phyloP scores from a whole-genome alignment of 2,797 vertebrate genomes.

The Tragopan temminckii region DNA sequence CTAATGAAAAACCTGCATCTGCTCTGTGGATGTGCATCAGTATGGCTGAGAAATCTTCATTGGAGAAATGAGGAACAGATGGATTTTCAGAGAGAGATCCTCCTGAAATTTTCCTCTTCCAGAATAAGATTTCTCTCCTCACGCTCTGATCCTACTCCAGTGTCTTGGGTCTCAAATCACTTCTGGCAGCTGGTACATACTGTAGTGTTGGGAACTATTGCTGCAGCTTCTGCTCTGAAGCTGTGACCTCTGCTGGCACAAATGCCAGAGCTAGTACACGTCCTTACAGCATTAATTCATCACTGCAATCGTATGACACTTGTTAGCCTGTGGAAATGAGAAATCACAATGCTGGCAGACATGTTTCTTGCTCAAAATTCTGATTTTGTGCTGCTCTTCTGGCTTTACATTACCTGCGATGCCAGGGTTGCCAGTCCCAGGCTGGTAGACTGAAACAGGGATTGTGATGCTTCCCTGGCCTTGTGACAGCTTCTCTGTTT shows the following conservation, averaged over 20 bases:
- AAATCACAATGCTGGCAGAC: not conserved
- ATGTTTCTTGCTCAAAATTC: not conserved
- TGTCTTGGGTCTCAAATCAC: not conserved
- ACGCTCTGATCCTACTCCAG: not conserved
- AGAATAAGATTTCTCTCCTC: not conserved
- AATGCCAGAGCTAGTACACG: not conserved
- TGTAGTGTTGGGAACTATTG: rapidly evolving
- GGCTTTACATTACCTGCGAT: not conserved
- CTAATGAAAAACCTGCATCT: not conserved
- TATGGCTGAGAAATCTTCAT: not conserved
- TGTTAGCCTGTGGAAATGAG: not conserved
- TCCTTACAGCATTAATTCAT: not conserved
- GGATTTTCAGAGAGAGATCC: not conserved
- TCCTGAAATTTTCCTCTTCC: not conserved
- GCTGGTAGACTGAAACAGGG: not conserved
- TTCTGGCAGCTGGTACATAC: not conserved
- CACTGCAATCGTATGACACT: not conserved
- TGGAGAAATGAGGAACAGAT: not conserved
- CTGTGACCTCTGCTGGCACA: not conserved
- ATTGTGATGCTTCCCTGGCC: not conserved
- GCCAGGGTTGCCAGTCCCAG: not conserved
- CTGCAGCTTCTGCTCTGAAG: not conserved
- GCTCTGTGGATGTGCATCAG: not conserved
- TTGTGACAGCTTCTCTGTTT: rapidly evolving
- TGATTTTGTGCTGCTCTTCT: not conserved